Evolutionary conservation across 2,888 invertebrate species (phyloP), one percentile per base, ranked within the genome.

Genomic region (Mongoloraphidia duomilia): DNA sequence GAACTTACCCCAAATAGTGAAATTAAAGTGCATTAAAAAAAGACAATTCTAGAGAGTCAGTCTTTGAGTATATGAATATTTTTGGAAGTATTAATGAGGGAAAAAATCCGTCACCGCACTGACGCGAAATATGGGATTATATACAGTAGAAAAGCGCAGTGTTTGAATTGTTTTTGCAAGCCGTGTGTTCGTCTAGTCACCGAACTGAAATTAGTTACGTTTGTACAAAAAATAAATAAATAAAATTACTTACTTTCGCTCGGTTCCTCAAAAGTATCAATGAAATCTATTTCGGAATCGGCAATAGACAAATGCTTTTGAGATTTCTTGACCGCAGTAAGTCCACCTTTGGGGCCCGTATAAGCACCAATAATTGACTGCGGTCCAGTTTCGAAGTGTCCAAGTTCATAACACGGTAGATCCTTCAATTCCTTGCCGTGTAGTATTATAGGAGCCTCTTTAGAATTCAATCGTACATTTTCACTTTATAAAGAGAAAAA

Each of bases 281-380:
- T 83, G 58, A 80, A 84, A 63, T 82, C 81, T 46, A 84, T 81
- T 59, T 83, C 82, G 34, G 78, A 75, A 59, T 82, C 82, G 42
- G 70, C 69, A 42, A 79, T 73, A 49, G 78, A 77, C 53, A 84
- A 70, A 64, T 81, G 80, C 55, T 77, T 71, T 58, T 80, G 78
- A 44, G 74, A 74, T 44, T 78, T 69, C 63, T 80, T 80, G 26
- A 87, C 82, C 44, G 81, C 78, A 1, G 83, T 82, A 4, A 91
- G 71, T 1, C 91, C 91, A 50, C 80, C 82, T 58, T 84, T 82
- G 1, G 91, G 91, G 9, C 91, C 91, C 0, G 89, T 84, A 60
- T 80, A 80, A 48, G 87, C 82, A 9, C 84, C 81, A 49, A 81
- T 71, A 46, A 86, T 71, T 45, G 76, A 73, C 47, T 72, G 70